Conservation (phyloP, 2,797 vertebrate genomes). For the Podargus strigoides region DNA sequence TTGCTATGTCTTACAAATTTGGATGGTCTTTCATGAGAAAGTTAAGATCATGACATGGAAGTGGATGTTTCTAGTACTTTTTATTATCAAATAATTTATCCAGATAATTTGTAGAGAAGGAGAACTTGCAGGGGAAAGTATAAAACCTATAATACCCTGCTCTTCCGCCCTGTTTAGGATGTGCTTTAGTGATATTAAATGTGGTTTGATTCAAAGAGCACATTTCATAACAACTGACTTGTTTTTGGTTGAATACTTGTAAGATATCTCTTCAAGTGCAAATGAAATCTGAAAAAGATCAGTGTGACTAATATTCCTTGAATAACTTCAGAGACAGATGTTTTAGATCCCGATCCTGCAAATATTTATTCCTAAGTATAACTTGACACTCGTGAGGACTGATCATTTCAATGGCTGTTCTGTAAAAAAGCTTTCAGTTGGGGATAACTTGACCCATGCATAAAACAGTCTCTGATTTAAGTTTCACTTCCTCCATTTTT, state of each 20-base stretch:
- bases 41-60: not conserved
- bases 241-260: constrained; percentile 11
- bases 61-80: not conserved
- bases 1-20: not conserved
- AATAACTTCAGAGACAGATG: not conserved
- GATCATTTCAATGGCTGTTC: not conserved
- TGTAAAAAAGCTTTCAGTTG: not conserved
- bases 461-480: not conserved
- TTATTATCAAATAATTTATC: not conserved
- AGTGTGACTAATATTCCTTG: not conserved
- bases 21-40: not conserved
- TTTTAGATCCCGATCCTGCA: not conserved
- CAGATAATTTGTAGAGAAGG: not conserved
- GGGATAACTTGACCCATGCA: not conserved
- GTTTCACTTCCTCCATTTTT: not conserved
- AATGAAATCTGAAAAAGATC: constrained; percentile 26
- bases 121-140: not conserved
- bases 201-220: not conserved
- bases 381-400: not conserved
- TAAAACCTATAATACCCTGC: not conserved
- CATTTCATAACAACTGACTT: not conserved
- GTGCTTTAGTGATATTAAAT: not conserved
- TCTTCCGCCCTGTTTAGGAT: not conserved
- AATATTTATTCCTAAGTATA: not conserved
- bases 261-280: constrained; percentile 3